Evolutionary conservation across 2,888 invertebrate genomes (phyloP).

Genomic region (Phyllotreta cruciferae): DNA sequence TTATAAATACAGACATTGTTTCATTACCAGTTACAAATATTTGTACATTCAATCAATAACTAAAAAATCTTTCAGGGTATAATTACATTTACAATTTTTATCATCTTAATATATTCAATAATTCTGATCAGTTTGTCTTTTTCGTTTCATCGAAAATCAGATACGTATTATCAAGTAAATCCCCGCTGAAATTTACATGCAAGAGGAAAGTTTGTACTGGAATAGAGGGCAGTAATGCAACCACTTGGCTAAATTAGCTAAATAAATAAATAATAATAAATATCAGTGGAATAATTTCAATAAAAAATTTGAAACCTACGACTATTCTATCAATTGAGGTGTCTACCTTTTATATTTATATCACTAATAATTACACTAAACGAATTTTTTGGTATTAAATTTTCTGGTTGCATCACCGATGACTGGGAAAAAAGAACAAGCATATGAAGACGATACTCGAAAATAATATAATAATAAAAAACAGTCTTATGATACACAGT

Average conservation of each 20-base stretch:
- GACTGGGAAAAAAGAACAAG: constrained; percentile 36
- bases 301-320: too few relatives aligned
- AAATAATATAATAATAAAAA: constrained; percentile 48
- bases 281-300: too few relatives aligned
- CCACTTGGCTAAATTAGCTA: neutral
- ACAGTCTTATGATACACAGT: constrained; percentile 60
- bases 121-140: constrained; percentile 42
- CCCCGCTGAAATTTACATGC: constrained; percentile 34
- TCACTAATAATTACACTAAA: neutral
- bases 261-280: too few relatives aligned
- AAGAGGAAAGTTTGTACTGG: constrained; percentile 50
- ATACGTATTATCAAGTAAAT: constrained; percentile 45
- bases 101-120: constrained; percentile 46
- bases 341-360: too few relatives aligned
- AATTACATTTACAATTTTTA: constrained; percentile 56
- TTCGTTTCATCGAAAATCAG: constrained; percentile 40
- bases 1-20: constrained; percentile 60
- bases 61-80: constrained; percentile 54
- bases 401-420: constrained; percentile 6
- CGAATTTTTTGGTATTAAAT: neutral
- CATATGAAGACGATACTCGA: constrained; percentile 46
- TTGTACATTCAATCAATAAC: constrained; percentile 60
- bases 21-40: constrained; percentile 59
- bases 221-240: constrained; percentile 36
- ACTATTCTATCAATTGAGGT: too few relatives aligned